These are phyloP conservation scores for Chelonus formosanus DNA, from an alignment of 2,888 invertebrate genomes.

Conservation along the genomic window DNA sequence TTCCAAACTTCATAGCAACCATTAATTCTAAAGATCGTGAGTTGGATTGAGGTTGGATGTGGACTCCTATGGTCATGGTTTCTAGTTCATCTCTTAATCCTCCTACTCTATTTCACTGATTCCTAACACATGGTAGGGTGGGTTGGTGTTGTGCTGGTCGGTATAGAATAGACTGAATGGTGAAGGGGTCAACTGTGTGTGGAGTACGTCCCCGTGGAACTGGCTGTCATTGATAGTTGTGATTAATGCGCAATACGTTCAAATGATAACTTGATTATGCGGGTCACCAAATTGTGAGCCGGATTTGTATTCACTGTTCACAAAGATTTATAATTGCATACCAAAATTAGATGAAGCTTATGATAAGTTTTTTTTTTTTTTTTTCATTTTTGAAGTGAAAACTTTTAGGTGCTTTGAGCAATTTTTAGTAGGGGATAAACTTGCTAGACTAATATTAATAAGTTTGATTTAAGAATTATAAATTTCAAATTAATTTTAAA, in stretches of 20 bases:
- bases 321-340: not conserved
- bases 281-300: slow-evolving; percentile 39
- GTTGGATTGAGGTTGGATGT: slow-evolving; percentile 39
- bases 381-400: no score
- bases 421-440: no score
- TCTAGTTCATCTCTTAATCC: slow-evolving; percentile 13
- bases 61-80: slow-evolving; percentile 10
- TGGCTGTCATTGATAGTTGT: slow-evolving; percentile 61
- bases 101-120: slow-evolving; percentile 12
- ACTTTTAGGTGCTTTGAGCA: no score
- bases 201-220: slow-evolving; percentile 25
- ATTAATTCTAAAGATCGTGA: slow-evolving; percentile 50
- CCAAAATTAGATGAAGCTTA: no score
- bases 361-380: no score
- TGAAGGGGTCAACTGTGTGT: slow-evolving; percentile 2
- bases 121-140: not conserved
- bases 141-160: not conserved
- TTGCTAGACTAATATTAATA: no score
- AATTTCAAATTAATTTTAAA: no score
- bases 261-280: slow-evolving; percentile 59
- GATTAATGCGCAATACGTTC: slow-evolving; percentile 57
- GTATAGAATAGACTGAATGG: not conserved
- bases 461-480: no score
- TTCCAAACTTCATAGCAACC: slow-evolving; percentile 43
- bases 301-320: not conserved